Percentiles rank a stretch among this genome's conserved stretches.
Evolutionary conservation across 2,797 vertebrate genomes (phyloP).

Genomic region (Notolepis coatsorum): DNA sequence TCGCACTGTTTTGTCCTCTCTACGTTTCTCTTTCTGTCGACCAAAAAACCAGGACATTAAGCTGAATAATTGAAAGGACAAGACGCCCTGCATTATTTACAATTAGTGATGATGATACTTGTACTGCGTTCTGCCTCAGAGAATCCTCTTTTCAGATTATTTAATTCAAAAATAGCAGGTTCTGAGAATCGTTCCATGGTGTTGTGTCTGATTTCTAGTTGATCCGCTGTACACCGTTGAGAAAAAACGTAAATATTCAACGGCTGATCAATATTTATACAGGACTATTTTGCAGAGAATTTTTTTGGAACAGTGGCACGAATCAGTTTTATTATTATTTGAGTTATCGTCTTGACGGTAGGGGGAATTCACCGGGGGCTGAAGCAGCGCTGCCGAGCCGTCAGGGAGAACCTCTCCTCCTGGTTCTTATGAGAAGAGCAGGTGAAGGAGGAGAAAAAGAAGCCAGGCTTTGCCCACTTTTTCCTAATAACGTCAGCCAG

Average conservation of each 20-base stretch:
- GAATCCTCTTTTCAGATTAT: constrained; percentile 49
- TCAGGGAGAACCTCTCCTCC: constrained; percentile 52
- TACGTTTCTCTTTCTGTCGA: constrained; percentile 75
- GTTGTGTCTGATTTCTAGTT: constrained; percentile 34
- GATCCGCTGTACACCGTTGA: constrained; percentile 55
- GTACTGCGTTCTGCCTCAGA: constrained; percentile 57
- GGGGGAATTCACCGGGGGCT: constrained; percentile 31
- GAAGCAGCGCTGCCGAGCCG: constrained; percentile 48
- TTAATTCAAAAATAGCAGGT: constrained; percentile 55
- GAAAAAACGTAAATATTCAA: constrained; percentile 61
- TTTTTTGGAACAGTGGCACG: constrained; percentile 46
- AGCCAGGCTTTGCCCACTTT: constrained; percentile 62
- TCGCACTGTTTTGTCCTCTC: constrained; percentile 73
- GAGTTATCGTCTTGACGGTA: constrained; percentile 38
- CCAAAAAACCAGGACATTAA: constrained; percentile 74
- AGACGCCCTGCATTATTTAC: constrained; percentile 78
- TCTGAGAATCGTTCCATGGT: constrained; percentile 41
- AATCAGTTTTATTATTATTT: constrained; percentile 60
- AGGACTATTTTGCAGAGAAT: constrained; percentile 47
- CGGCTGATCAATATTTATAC: constrained; percentile 73
- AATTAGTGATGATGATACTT: constrained; percentile 75
- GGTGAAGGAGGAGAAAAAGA: constrained; percentile 54
- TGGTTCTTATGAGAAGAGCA: constrained; percentile 52
- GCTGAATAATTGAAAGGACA: constrained; percentile 80
- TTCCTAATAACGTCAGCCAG: constrained; percentile 68